Evolutionary conservation across 2,797 vertebrate genomes (phyloP).

Genomic region (Enteromius viviparus): DNA sequence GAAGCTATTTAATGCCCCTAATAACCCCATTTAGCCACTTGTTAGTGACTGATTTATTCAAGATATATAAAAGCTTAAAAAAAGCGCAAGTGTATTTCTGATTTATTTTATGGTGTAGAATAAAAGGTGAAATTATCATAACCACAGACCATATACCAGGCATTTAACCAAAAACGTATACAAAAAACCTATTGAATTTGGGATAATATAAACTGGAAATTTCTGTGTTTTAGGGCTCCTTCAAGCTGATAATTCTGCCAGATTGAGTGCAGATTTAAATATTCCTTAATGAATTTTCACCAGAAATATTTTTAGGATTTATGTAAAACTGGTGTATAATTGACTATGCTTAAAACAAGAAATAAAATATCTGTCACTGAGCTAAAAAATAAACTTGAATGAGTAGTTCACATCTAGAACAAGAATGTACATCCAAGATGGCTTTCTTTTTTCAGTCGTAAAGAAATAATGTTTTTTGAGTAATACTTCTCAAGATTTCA

Average conservation of each 20-base stretch:
- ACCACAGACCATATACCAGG: neutral
- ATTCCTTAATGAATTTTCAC: neutral
- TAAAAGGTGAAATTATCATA: neutral
- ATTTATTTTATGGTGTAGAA: neutral
- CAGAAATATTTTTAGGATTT: neutral
- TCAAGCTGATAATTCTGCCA: too few relatives aligned
- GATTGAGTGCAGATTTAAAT: neutral
- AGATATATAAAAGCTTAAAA: neutral
- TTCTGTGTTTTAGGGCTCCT: neutral
- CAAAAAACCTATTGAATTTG: neutral
- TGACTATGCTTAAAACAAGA: too few relatives aligned
- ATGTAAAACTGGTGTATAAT: neutral
- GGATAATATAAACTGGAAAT: neutral
- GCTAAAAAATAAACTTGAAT: too few relatives aligned
- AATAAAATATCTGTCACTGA: too few relatives aligned
- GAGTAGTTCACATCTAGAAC: too few relatives aligned
- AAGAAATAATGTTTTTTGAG: too few relatives aligned
- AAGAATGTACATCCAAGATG: too few relatives aligned
- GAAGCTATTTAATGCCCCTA: neutral
- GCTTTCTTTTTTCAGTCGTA: too few relatives aligned
- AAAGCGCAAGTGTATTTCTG: neutral
- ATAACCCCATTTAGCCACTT: neutral
- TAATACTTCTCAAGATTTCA: too few relatives aligned
- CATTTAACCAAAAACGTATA: neutral
- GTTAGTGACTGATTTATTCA: neutral